Base-by-base conservation (phyloP, 2,888 invertebrate species). In the Apantesis nais region DNA sequence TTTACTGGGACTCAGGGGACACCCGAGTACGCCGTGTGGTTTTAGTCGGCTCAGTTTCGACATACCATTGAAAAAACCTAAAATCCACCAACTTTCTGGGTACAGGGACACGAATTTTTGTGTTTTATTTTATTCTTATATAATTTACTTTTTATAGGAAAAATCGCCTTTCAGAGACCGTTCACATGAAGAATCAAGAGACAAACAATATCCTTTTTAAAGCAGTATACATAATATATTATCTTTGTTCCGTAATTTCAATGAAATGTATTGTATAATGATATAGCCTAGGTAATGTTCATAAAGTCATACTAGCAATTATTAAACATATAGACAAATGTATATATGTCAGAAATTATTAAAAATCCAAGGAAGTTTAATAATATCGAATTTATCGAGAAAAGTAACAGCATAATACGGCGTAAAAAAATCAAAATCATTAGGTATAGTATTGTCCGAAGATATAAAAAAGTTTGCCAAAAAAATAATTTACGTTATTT, bases 171-270 rank as follows among this genome's bases (percentile, higher is more conserved):
- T 97, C 86, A 94, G 97, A 81, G 97, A 97, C 87, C 96, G 97
- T 81, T 97, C 97, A 62, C 97, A 98, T 82, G 98, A 98, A 80
- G 97, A 97, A 88, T 94, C 96, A 77, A 94, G 97, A 88, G 98
- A 98, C 81, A 98, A 98, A 96, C 97, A 97, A 96, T 98, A 98
- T 97, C 97, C 97, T 97, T 97, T 95, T 72, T 88, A 85, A 70
- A 37, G 61, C 29, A 44, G 5, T 62, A 12, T 34, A n/a, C 31
- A 22, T 39, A 29, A n/a, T n/a, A 9, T 12, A 29, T 60, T 25
- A 22, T 55, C 0, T 58, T 29, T 58, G 29, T 58, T 25, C 4
- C 29, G 0, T 29, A 12, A 58, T 58, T 16, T 58, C 25, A 58
- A 58, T 29, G 0, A 29, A 29, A 58, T 5, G 5, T 14, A n/a